These are phyloP conservation scores for Athrips mouffetella DNA, from an alignment of 2,888 invertebrate genomes.

Conservation along the genomic window DNA sequence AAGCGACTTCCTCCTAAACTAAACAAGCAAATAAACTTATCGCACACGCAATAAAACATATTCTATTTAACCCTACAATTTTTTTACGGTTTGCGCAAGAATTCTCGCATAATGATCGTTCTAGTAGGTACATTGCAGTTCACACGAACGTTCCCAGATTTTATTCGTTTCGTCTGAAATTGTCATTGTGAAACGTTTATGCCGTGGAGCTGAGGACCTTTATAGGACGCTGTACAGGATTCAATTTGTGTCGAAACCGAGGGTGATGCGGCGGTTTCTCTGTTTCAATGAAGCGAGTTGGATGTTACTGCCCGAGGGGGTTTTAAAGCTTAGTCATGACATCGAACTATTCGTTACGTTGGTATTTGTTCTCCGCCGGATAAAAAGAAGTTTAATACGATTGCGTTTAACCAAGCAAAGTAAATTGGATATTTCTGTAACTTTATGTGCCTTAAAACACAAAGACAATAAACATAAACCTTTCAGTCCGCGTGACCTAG, in stretches of 20 bases:
- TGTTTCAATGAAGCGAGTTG: background rate
- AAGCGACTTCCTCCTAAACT: too few relatives aligned
- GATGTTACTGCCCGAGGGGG: background rate
- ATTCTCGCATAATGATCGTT: constrained; percentile 19
- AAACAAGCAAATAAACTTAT: background rate
- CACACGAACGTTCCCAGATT: constrained; percentile 31
- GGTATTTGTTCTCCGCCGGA: too few relatives aligned
- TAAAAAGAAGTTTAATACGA: too few relatives aligned
- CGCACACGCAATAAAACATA: constrained; percentile 3
- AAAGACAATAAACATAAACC: too few relatives aligned
- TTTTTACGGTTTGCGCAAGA: constrained; percentile 17
- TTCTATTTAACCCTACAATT: constrained; percentile 22
- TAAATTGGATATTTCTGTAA: too few relatives aligned
- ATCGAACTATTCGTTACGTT: too few relatives aligned
- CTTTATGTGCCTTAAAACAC: too few relatives aligned
- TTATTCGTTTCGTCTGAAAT: constrained; percentile 36
- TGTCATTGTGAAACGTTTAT: constrained; percentile 46
- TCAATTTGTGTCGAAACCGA: background rate
- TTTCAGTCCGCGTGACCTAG: too few relatives aligned
- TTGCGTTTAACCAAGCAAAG: too few relatives aligned
- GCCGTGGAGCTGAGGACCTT: constrained; percentile 26
- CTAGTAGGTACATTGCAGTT: constrained; percentile 19
- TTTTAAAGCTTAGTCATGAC: background rate
- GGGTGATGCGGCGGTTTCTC: background rate
- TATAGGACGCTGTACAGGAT: constrained; percentile 8